Evolutionary conservation across 2,113 vertebrate species (phyloP), one percentile per base, ranked within the genome.

Genomic region (Uria aalge): DNA sequence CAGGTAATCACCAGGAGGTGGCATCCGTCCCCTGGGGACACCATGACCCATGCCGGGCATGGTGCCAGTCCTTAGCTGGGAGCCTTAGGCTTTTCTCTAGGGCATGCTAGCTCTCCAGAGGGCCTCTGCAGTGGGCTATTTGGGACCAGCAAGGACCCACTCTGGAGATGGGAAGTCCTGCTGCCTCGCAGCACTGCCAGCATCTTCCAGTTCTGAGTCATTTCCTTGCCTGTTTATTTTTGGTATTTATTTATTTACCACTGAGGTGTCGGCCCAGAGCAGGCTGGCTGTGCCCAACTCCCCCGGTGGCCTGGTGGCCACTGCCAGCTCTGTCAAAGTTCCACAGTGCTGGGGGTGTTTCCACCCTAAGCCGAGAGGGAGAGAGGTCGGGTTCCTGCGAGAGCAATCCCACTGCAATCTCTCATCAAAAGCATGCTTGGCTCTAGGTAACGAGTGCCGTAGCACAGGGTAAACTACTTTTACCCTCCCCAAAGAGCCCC

Each of bases 271-370:
- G 0, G 55, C 60, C 57, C 38, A 19, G 77, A 85, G 71, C 45
- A 56, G 73, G 34, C 73, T 72, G 88, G 20, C 78, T 82, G 40
- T 68, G 85, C 86, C 0, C 20, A 88, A 5, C 93, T 92, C 50
- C 90, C 92, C 84, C 0, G 34, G 92, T 96, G 96, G 93, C 84
- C 93, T 59, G 8, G 63, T 56, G 92, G 82, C 55, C 14, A 10
- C 86, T 94, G 88, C 85, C 81, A 96, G 91, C 52, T 68, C 89
- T 84, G 27, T 64, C 76, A 26, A 34, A 80, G 78, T 82, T 89
- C 50, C 4, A 11, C 36, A 53, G 84, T 32, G 32, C 29, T 79
- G 83, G 40, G 53, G 55, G 62, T 12, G 36, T 68, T 95, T 74
- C 75, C 48, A 71, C 56, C 56, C 85, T 41, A 69, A 84, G 74